These are phyloP conservation scores for Austrofundulus limnaeus DNA, from an alignment of 2,113 vertebrate genomes.

Conservation along the genomic window DNA sequence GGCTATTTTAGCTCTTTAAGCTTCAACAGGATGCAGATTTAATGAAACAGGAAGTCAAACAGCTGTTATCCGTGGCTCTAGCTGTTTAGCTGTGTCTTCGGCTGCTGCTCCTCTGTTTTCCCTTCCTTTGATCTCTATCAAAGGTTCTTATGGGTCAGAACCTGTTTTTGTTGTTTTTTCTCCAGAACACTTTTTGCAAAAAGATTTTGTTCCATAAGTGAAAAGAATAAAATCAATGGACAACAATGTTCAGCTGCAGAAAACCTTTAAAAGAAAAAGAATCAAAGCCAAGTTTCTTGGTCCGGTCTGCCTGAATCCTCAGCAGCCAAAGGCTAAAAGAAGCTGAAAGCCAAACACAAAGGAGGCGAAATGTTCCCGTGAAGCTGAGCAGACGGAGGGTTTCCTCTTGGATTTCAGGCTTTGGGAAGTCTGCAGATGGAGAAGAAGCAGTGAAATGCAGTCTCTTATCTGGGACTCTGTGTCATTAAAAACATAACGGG, in stretches of 20 bases:
- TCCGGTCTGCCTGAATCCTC: slow-evolving; percentile 9
- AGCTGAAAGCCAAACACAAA: background rate
- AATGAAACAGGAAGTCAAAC: too few relatives aligned
- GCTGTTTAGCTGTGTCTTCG: too few relatives aligned
- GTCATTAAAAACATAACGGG: slow-evolving; percentile 21
- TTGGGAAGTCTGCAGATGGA: slow-evolving; percentile 7
- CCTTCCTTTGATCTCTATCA: slow-evolving; percentile 3
- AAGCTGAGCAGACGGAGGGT: background rate
- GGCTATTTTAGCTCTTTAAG: too few relatives aligned
- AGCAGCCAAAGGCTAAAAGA: slow-evolving; percentile 12
- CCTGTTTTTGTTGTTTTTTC: background rate
- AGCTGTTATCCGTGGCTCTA: background rate
- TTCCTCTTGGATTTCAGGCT: background rate
- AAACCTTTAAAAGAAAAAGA: background rate
- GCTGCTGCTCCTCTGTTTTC: background rate
- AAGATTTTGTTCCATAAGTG: background rate
- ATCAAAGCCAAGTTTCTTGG: background rate
- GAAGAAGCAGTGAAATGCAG: background rate
- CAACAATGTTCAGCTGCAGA: background rate
- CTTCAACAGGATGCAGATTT: too few relatives aligned
- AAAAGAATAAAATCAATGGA: background rate
- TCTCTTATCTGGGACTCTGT: slow-evolving; percentile 20
- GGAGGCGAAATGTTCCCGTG: slow-evolving; percentile 16
- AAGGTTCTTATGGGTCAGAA: background rate
- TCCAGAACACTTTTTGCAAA: background rate